Evolutionary conservation across 2,888 invertebrate genomes (phyloP).

Genomic region (Ceriagrion tenellum): DNA sequence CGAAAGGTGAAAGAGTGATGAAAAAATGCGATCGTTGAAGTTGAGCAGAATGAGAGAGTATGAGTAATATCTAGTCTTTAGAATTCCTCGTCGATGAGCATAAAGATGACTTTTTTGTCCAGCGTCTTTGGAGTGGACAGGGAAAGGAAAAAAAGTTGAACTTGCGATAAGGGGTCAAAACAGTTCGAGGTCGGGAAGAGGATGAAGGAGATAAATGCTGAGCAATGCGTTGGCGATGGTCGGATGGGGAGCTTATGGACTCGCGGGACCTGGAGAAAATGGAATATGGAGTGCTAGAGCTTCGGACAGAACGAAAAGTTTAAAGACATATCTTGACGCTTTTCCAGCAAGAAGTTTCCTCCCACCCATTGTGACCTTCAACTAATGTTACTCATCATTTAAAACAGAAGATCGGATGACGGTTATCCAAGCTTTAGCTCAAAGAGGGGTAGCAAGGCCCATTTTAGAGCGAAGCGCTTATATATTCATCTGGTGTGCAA

Average conservation of each 20-base stretch:
- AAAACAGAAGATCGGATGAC: no score
- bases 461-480: no score
- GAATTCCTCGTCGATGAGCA: background rate
- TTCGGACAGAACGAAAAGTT: background rate
- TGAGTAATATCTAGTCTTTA: background rate
- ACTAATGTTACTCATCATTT: no score
- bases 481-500: no score
- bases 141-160: background rate
- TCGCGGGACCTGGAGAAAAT: background rate
- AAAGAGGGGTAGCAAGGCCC: no score
- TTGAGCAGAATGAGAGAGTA: background rate
- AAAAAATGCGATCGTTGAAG: background rate
- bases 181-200: conserved; percentile 2
- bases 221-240: background rate
- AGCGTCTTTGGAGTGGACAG: background rate
- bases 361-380: no score
- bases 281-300: background rate
- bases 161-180: background rate
- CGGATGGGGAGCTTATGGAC: background rate
- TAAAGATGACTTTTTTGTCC: background rate
- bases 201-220: background rate
- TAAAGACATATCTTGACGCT: background rate
- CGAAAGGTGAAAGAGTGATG: background rate
- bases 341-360: background rate
- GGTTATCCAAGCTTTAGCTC: no score